These are phyloP conservation scores for Sinodicranocentrus sp. DNA, from an alignment of 2,888 invertebrate genomes.

Conservation along the genomic window DNA sequence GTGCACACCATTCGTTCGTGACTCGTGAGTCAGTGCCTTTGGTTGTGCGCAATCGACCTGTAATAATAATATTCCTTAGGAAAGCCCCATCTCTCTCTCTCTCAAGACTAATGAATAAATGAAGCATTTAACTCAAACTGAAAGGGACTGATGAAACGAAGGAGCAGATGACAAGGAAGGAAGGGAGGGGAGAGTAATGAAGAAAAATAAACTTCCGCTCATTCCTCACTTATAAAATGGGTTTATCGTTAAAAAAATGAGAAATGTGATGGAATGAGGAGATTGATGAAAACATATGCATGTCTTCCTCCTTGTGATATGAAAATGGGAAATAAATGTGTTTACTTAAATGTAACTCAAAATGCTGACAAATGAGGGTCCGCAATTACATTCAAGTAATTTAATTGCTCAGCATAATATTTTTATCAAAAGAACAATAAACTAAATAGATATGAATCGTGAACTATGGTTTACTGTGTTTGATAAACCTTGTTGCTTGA, in stretches of 20 bases:
- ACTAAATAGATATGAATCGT: no score
- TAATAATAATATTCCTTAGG: no score
- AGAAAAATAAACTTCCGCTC: constrained; percentile 8
- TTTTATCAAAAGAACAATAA: no score
- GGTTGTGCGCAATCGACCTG: background rate
- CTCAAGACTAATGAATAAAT: background rate
- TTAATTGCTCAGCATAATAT: no score
- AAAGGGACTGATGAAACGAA: background rate
- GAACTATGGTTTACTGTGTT: no score
- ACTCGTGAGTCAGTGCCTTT: background rate
- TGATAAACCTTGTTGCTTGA: no score
- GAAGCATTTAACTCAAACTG: background rate
- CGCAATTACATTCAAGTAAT: no score
- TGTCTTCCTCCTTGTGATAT: background rate
- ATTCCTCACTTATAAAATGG: constrained; percentile 1
- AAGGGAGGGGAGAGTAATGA: constrained; percentile 7
- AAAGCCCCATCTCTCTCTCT: background rate
- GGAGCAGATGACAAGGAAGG: background rate
- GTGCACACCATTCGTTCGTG: background rate
- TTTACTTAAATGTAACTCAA: background rate
- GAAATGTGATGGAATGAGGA: no score
- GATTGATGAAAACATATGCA: no score
- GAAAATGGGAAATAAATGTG: background rate
- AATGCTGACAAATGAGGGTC: no score
- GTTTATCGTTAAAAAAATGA: no score